These are phyloP conservation scores for Staurois parvus DNA, from an alignment of 2,797 vertebrate genomes.

Conservation along the genomic window DNA sequence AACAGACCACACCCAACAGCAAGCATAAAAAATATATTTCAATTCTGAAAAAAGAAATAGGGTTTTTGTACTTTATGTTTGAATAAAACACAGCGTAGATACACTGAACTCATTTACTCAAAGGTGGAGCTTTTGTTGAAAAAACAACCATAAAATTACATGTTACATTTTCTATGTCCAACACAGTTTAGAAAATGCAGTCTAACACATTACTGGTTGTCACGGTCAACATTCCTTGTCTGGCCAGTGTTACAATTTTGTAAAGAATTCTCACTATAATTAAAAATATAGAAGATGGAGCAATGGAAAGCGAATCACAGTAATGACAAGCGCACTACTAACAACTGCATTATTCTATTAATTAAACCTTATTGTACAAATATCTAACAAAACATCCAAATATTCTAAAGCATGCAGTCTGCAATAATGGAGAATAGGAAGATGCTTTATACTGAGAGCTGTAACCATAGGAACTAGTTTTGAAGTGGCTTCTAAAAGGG, in stretches of 20 bases:
- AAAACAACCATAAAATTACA: neutral
- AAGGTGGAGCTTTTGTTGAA: too few relatives aligned
- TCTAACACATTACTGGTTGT: neutral
- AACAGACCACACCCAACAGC: too few relatives aligned
- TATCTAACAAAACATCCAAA: constrained; percentile 15
- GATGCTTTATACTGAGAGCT: constrained; percentile 33
- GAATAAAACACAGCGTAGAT: too few relatives aligned
- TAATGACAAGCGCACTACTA: neutral
- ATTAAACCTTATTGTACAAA: neutral
- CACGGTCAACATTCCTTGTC: neutral
- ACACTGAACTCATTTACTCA: too few relatives aligned
- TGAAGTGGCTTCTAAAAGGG: constrained; percentile 43
- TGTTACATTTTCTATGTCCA: neutral
- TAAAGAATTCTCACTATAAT: neutral
- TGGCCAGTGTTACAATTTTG: neutral
- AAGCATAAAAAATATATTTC: neutral
- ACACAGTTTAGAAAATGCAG: too few relatives aligned
- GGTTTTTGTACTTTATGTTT: too few relatives aligned
- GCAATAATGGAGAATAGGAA: constrained; percentile 29
- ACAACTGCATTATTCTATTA: neutral
- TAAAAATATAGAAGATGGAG: neutral
- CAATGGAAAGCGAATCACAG: neutral
- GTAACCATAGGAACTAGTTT: constrained; percentile 53
- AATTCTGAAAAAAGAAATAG: too few relatives aligned
- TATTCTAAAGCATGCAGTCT: constrained; percentile 6